Evolutionary conservation across 2,888 invertebrate species (phyloP), one percentile per base, ranked within the genome.

Genomic region (Yponomeuta cagnagella): DNA sequence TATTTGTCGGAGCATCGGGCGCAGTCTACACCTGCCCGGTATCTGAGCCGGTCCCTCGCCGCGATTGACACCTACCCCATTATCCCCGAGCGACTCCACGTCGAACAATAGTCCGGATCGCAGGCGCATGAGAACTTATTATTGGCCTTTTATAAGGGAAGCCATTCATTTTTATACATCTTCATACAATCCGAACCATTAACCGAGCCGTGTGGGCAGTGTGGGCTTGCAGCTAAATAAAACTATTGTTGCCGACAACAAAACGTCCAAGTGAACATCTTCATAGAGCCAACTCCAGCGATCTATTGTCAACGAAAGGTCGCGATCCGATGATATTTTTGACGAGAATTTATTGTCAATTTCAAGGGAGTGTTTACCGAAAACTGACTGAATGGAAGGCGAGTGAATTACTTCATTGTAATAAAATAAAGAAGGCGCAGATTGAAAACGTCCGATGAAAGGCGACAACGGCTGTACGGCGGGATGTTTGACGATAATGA

Each of bases 21-120:
- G 79, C 52, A 73, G 74, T 77, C 77, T 75, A 82, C 91, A 90
- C 91, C 91, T 90, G 90, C 90, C 88, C 81, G 43, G 43, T 43
- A 43, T 43, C 43, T 43, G 43, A 43, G 43, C 43, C 43, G 43
- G 78, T 69, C 70, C 71, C 66, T 81, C 81, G 79, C 85, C 85
- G 78, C 88, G 89, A 89, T 88, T 89, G 90, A 92, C 91, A 91
- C 91, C 90, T 90, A 87, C 86, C 90, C 90, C 84, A 90, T 90
- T 89, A 90, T 89, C 70, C 79, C 78, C 78, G 80, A 82, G 80
- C 80, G 80, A 81, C 84, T 81, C 79, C 76, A 78, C 80, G 78
- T 78, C 78, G 78, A 87, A 91, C 91, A 92, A 90, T 86, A 82
- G 85, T 77, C 78, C 82, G 52, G 82, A 86, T 88, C 82, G 83